phyloP scores from a whole-genome alignment of 2,888 invertebrate species.

The Rosalia funebris region DNA sequence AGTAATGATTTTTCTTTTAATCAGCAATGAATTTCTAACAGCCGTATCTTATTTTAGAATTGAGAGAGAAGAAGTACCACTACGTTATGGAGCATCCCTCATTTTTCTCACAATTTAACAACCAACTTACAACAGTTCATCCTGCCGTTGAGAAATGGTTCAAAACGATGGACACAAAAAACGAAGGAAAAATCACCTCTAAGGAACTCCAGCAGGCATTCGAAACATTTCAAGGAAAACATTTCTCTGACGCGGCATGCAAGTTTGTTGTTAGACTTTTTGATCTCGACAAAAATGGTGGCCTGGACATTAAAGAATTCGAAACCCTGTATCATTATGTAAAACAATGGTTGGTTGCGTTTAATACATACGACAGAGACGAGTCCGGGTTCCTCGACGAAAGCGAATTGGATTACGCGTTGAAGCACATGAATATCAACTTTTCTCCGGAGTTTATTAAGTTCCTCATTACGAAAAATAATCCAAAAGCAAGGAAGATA shows the following conservation, averaged over 20 bases:
- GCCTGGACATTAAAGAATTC: slow-evolving; percentile 57
- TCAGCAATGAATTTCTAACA: background rate
- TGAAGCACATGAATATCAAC: slow-evolving; percentile 56
- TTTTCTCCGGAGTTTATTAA: slow-evolving; percentile 55
- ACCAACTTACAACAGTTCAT: slow-evolving; percentile 33
- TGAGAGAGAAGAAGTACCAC: slow-evolving; percentile 16
- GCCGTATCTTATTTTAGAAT: slow-evolving; percentile 16
- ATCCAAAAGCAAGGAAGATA: slow-evolving; percentile 53
- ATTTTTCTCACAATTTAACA: slow-evolving; percentile 11
- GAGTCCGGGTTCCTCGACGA: slow-evolving; percentile 55
- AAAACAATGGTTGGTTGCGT: slow-evolving; percentile 59
- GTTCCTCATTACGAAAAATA: slow-evolving; percentile 54
- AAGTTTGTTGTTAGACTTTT: slow-evolving; percentile 60
- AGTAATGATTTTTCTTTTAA: background rate
- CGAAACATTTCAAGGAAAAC: slow-evolving; percentile 56
- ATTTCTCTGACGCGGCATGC: slow-evolving; percentile 56
- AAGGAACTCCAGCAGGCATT: slow-evolving; percentile 59
- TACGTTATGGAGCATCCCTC: slow-evolving; percentile 28
- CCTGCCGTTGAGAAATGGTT: slow-evolving; percentile 56
- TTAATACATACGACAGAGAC: slow-evolving; percentile 55
- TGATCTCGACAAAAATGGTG: slow-evolving; percentile 58
- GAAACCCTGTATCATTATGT: slow-evolving; percentile 58
- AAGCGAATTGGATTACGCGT: slow-evolving; percentile 53
- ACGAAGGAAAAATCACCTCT: slow-evolving; percentile 54
- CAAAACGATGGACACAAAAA: slow-evolving; percentile 50